Percentiles rank a stretch among this genome's conserved stretches.
phyloP scores from a whole-genome alignment of 1,140 invertebrate genomes.

The Pogonus chalceus region DNA sequence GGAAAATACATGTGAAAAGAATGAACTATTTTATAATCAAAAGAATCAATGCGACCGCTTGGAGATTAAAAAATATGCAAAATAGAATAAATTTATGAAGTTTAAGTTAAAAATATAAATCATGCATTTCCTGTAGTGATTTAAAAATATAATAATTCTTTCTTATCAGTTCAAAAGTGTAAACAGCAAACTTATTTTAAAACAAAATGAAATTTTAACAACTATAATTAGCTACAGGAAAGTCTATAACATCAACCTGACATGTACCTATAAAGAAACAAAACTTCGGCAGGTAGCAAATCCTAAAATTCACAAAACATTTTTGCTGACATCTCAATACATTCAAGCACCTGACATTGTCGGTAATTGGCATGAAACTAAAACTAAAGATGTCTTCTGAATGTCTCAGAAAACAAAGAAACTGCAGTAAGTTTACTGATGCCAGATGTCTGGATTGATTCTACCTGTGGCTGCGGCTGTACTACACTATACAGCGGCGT shows the following conservation, averaged over 20 bases:
- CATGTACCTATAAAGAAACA: not conserved
- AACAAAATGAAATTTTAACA: not conserved
- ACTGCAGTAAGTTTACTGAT: not conserved
- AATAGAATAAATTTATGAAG: too few species aligned
- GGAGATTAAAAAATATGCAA: too few species aligned
- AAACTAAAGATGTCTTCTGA: not conserved
- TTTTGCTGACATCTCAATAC: slow-evolving; percentile 1
- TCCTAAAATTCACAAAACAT: not conserved
- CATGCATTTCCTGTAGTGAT: too few species aligned
- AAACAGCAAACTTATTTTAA: too few species aligned
- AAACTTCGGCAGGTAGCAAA: not conserved
- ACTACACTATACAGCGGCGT: not conserved
- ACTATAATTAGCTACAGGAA: not conserved
- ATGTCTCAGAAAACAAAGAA: not conserved
- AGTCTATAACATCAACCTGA: too few species aligned
- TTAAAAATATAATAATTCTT: too few species aligned
- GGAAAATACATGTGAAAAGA: too few species aligned
- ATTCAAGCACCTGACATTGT: not conserved
- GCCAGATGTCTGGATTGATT: not conserved
- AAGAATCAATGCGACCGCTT: too few species aligned
- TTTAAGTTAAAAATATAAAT: too few species aligned
- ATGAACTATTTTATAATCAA: too few species aligned
- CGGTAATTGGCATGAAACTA: not conserved
- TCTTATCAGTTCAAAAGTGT: too few species aligned
- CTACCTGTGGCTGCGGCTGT: not conserved